Conservation (phyloP, 1,140 invertebrate species). For the Copidosoma floridanum region DNA sequence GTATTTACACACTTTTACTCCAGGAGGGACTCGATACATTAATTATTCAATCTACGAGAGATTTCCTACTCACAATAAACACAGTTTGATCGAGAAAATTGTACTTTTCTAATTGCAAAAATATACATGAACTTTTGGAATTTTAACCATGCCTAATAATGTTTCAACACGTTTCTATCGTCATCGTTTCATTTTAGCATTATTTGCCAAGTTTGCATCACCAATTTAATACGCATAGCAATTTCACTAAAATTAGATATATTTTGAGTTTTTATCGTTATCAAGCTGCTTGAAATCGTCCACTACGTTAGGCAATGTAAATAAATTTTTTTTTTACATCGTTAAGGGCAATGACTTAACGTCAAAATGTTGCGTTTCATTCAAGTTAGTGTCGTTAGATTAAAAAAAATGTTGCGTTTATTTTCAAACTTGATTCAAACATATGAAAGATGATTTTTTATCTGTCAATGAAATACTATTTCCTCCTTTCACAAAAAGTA, state of each 20-base stretch:
- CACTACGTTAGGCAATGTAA: conserved; percentile 15
- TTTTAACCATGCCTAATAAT: too few species aligned
- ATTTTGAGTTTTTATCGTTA: not conserved
- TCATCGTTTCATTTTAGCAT: not conserved
- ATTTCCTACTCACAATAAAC: conserved; percentile 11
- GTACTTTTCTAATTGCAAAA: conserved; percentile 8
- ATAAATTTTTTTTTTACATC: too few species aligned
- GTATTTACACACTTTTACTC: conserved; percentile 3
- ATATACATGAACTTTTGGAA: not conserved
- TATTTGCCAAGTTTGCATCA: not conserved
- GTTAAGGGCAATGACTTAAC: conserved; percentile 2
- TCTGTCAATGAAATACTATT: too few species aligned
- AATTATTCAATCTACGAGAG: not conserved
- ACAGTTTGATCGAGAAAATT: conserved; percentile 9
- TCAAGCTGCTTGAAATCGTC: conserved; percentile 6
- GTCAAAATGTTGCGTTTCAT: too few species aligned
- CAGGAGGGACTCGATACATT: too few species aligned
- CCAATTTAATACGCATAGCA: not conserved
- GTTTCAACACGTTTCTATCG: not conserved
- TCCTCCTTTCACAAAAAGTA: too few species aligned
- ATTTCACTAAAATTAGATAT: not conserved
- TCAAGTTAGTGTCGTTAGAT: too few species aligned
- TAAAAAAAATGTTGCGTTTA: too few species aligned
- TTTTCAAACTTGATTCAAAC: too few species aligned
- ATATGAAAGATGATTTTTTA: too few species aligned